Percentiles rank a stretch among this genome's conserved stretches.
Conservation (phyloP, 2,797 vertebrate species). For the Paramormyrops hopkinsi region DNA sequence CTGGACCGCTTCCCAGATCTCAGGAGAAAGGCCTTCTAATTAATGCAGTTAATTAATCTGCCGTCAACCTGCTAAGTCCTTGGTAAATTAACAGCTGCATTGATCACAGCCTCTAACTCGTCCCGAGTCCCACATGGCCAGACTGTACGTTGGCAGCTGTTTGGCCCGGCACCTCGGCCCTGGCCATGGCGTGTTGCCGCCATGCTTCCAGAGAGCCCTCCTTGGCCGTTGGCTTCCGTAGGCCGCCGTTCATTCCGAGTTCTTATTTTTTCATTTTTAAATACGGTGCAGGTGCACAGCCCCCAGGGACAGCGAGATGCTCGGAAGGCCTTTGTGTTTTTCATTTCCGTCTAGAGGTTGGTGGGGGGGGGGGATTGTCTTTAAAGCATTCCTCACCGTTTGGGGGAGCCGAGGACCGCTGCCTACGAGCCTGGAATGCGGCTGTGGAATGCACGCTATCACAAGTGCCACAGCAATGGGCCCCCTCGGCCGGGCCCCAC, state of each 20-base stretch:
- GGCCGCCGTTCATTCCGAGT: background rate
- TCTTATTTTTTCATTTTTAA: background rate
- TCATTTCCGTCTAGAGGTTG: conserved; percentile 54
- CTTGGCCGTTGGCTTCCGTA: background rate
- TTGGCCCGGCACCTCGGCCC: conserved; percentile 27
- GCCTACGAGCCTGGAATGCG: conserved; percentile 54
- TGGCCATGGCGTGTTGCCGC: background rate
- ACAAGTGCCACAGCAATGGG: conserved; percentile 21
- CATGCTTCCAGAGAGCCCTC: background rate
- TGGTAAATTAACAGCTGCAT: conserved; percentile 19
- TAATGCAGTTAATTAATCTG: conserved; percentile 37
- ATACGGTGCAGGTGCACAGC: conserved; percentile 27
- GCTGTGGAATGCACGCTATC: conserved; percentile 67
- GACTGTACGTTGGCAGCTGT: conserved; percentile 32
- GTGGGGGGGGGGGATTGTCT: conserved; percentile 24
- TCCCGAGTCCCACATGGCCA: conserved; percentile 18
- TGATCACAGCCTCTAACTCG: conserved; percentile 27
- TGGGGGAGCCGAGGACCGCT: conserved; percentile 60
- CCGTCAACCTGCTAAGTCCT: conserved; percentile 23
- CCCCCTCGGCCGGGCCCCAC: background rate
- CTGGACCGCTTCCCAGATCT: background rate
- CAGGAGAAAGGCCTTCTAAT: conserved; percentile 26
- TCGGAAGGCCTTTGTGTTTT: conserved; percentile 50
- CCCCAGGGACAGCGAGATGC: conserved; percentile 39
- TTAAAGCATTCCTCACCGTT: conserved; percentile 60